Conservation (phyloP, 2,797 vertebrate genomes). For the Sternarchorhynchus goeldii region DNA sequence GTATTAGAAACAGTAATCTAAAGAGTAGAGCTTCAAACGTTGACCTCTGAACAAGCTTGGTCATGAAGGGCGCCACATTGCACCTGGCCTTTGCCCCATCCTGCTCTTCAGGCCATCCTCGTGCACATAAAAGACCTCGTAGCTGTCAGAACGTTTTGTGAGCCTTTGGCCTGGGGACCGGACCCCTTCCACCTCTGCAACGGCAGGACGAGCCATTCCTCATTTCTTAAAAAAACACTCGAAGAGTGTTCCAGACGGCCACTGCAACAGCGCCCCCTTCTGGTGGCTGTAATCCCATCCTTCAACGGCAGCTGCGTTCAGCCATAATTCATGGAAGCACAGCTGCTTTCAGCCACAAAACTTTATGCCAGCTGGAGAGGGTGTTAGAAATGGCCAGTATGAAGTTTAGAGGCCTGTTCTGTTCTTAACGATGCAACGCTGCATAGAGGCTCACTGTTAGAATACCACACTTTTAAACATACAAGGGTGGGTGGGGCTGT, state of each 20-base stretch:
- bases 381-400: background rate
- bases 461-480: background rate
- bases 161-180: background rate
- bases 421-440: background rate
- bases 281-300: constrained; percentile 35
- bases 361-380: background rate
- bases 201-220: background rate
- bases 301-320: background rate
- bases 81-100: background rate
- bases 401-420: background rate
- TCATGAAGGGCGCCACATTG: background rate
- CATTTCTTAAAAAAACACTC: background rate
- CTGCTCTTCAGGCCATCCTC: background rate
- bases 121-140: no score
- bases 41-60: background rate
- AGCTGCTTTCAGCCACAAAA: constrained; percentile 3
- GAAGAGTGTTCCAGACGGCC: background rate
- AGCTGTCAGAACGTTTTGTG: background rate
- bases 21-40: background rate
- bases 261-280: constrained; percentile 61
- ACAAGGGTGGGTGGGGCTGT: background rate
- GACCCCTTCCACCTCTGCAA: constrained; percentile 24
- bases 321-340: background rate
- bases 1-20: background rate
- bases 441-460: background rate